Evolutionary conservation across 37 sponge, comb jelly and placozoan genomes (phyloP).

Genomic region (Tethya wilhelma): DNA sequence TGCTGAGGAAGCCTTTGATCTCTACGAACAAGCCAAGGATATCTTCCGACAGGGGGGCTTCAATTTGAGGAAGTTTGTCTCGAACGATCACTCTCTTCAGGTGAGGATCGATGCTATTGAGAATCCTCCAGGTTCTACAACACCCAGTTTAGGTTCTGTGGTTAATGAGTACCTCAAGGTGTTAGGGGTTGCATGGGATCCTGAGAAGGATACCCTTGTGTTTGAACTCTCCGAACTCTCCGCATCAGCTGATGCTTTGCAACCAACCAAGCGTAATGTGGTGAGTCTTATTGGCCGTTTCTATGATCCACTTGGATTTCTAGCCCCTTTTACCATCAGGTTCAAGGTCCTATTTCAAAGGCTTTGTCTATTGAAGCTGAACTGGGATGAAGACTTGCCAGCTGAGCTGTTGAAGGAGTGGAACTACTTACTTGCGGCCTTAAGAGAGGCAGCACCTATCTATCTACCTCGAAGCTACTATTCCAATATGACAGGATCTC

Average conservation of each 20-base stretch:
- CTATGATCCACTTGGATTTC: constrained; percentile 48
- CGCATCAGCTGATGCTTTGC: neutral
- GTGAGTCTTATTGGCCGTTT: constrained; percentile 35
- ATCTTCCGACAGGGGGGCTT: constrained; percentile 36
- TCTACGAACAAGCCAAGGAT: constrained; percentile 26
- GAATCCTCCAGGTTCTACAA: neutral
- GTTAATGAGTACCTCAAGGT: constrained; percentile 1
- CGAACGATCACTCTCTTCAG: constrained; percentile 6
- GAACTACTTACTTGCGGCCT: neutral
- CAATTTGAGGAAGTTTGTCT: constrained; percentile 33
- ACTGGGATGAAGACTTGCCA: constrained; percentile 23
- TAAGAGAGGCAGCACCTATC: constrained; percentile 17
- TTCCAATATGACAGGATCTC: neutral
- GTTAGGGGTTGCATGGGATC: constrained; percentile 18
- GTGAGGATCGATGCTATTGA: constrained; percentile 6
- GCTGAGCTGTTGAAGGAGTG: constrained; percentile 14
- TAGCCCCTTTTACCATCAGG: constrained; percentile 30
- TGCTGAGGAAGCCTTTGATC: constrained; percentile 12
- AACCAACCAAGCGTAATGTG: constrained; percentile 37
- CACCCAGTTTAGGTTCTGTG: neutral
- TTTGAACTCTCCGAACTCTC: constrained; percentile 24
- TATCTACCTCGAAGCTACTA: constrained; percentile 16
- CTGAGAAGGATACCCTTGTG: neutral
- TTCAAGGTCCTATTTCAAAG: constrained; percentile 33
- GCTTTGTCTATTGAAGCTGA: constrained; percentile 15